phyloP scores from a whole-genome alignment of 2,888 invertebrate species.

The Silvanus unidentatus region DNA sequence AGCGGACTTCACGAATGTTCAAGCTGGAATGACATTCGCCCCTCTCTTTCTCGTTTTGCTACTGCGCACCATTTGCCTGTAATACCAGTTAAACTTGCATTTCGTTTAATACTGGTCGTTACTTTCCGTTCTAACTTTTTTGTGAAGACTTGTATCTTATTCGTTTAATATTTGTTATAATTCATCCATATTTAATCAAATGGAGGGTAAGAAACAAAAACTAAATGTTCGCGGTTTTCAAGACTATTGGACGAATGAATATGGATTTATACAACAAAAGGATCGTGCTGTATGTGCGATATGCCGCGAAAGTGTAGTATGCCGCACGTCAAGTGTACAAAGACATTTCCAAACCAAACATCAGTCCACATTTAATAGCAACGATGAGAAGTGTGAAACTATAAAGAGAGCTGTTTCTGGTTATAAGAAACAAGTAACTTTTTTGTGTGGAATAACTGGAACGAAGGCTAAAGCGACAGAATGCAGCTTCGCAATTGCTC shows the following conservation, averaged over 20 bases:
- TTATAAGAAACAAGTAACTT: slow-evolving; percentile 5
- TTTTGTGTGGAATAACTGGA: slow-evolving; percentile 5
- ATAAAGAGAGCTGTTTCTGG: slow-evolving; percentile 6
- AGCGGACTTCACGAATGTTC: slow-evolving; percentile 4
- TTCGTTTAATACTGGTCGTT: slow-evolving; percentile 5
- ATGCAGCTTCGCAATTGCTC: slow-evolving; percentile 15
- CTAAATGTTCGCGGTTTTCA: slow-evolving; percentile 5
- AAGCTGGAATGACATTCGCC: slow-evolving; percentile 5
- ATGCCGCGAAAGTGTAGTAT: slow-evolving; percentile 4
- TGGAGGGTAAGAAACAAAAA: slow-evolving; percentile 5
- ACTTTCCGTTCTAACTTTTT: slow-evolving; percentile 5
- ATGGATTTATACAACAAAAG: slow-evolving; percentile 5
- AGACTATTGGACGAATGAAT: slow-evolving; percentile 5
- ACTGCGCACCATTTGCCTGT: slow-evolving; percentile 5
- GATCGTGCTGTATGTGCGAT: slow-evolving; percentile 5
- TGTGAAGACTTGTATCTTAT: slow-evolving; percentile 5
- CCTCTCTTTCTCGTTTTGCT: slow-evolving; percentile 5
- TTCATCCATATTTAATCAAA: slow-evolving; percentile 5
- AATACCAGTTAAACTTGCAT: slow-evolving; percentile 5
- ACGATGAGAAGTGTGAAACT: slow-evolving; percentile 6
- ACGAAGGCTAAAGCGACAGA: slow-evolving; percentile 9
- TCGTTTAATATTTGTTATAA: slow-evolving; percentile 5
- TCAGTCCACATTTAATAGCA: slow-evolving; percentile 5
- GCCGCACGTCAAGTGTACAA: slow-evolving; percentile 5
- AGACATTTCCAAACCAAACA: slow-evolving; percentile 7